Evolutionary conservation across 2,797 vertebrate genomes (phyloP).

Genomic region (Dromococcyx pavoninus): DNA sequence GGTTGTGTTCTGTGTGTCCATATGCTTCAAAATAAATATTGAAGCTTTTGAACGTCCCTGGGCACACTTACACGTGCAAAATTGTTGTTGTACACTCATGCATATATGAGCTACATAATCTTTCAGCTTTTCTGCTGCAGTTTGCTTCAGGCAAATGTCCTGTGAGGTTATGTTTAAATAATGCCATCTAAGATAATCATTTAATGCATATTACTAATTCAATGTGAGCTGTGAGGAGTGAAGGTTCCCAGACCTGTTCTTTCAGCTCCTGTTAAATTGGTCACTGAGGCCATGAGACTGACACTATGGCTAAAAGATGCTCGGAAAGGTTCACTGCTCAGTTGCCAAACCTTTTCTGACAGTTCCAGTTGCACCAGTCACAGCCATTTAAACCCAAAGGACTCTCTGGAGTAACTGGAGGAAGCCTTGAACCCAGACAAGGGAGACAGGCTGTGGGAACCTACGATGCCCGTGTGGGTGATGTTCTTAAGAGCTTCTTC

Average conservation of each 20-base stretch:
- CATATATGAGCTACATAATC: neutral
- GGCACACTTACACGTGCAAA: neutral
- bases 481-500: neutral
- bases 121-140: neutral
- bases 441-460: no score
- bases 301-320: neutral
- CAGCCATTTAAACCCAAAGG: neutral
- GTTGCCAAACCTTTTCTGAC: constrained; percentile 10
- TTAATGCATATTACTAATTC: constrained; percentile 43
- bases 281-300: neutral
- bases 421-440: no score
- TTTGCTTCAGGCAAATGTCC: constrained; percentile 31
- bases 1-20: neutral
- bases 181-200: constrained; percentile 17
- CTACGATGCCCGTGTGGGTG: neutral
- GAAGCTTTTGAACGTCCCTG: neutral
- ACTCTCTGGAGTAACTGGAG: neutral
- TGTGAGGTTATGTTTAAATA: constrained; percentile 36
- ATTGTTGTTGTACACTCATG: neutral
- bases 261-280: constrained; percentile 20
- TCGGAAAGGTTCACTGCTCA: neutral
- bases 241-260: constrained; percentile 33
- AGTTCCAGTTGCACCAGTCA: neutral
- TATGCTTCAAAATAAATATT: neutral
- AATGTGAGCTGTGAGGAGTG: neutral